These are phyloP conservation scores for Myiopsitta monachus DNA, from an alignment of 2,113 vertebrate genomes.

Conservation along the genomic window DNA sequence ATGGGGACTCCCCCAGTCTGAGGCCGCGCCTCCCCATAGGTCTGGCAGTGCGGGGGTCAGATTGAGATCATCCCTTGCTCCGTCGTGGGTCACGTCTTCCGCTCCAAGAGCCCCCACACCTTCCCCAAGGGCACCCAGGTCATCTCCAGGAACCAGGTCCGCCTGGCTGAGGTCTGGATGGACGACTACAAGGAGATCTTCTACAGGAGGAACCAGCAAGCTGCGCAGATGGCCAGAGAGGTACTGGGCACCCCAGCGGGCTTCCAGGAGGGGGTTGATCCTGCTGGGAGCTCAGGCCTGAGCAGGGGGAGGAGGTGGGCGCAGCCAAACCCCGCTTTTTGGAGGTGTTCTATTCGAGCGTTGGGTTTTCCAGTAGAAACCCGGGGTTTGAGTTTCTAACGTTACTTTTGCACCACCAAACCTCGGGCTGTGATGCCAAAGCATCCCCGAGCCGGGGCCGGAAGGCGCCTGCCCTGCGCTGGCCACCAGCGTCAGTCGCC, in stretches of 20 bases:
- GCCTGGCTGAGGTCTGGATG: conserved; percentile 98
- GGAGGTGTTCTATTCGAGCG: rapidly evolving
- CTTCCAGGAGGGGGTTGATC: background rate
- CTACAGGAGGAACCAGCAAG: conserved; percentile 89
- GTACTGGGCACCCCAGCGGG: background rate
- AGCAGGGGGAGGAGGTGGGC: background rate
- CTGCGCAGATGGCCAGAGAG: conserved; percentile 85
- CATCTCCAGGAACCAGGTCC: conserved; percentile 93
- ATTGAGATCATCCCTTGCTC: conserved; percentile 96
- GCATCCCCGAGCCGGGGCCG: rapidly evolving
- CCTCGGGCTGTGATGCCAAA: background rate
- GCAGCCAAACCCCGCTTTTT: background rate
- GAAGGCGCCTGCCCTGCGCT: too few species aligned
- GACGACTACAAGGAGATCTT: conserved; percentile 89
- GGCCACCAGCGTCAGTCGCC: rapidly evolving
- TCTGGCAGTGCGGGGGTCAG: conserved; percentile 94
- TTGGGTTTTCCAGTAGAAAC: background rate
- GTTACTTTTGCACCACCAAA: background rate
- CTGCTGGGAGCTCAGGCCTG: background rate
- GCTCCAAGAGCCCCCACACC: conserved; percentile 93
- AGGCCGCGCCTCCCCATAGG: conserved; percentile 63
- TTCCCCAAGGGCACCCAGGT: conserved; percentile 94
- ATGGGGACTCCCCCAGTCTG: rapidly evolving
- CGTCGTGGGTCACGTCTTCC: conserved; percentile 94
- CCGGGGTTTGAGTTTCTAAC: background rate